Percentiles rank a stretch among this genome's conserved stretches.
phyloP scores from a whole-genome alignment of 2,888 invertebrate genomes.

The Alviniconcha strummeri region DNA sequence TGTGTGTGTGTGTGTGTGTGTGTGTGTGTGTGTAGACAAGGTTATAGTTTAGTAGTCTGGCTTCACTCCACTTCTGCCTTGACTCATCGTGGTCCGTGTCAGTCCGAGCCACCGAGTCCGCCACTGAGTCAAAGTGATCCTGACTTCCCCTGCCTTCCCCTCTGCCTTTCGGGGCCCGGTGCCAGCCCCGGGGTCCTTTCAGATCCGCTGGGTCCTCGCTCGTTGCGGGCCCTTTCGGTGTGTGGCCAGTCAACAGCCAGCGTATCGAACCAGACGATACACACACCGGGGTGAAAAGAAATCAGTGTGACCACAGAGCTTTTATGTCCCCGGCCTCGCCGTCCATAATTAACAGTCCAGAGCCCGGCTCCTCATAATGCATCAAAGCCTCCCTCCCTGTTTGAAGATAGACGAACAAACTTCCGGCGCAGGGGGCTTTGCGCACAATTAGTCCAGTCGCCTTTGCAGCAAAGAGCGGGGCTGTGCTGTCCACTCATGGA shows the following conservation, averaged over 20 bases:
- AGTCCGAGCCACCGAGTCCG: neutral
- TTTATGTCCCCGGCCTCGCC: conserved; percentile 3
- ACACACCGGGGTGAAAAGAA: conserved; percentile 10
- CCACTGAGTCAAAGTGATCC: neutral
- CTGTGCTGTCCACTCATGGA: neutral
- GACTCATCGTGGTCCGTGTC: neutral
- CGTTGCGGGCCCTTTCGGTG: neutral
- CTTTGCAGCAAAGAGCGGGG: neutral
- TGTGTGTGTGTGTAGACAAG: too few species aligned
- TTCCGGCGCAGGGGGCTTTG: conserved; percentile 23
- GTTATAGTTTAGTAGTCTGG: too few species aligned
- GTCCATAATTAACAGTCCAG: conserved; percentile 24
- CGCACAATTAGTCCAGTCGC: conserved; percentile 24
- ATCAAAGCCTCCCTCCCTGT: conserved; percentile 32
- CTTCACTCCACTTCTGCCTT: too few species aligned
- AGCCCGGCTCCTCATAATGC: conserved; percentile 18
- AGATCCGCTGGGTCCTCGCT: neutral
- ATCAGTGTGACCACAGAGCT: conserved; percentile 25
- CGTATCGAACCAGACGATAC: conserved; percentile 23
- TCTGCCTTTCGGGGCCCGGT: too few species aligned
- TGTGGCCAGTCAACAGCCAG: conserved; percentile 7
- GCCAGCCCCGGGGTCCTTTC: neutral
- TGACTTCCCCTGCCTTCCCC: neutral
- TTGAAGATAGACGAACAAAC: conserved; percentile 36
- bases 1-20: too few species aligned